These are phyloP conservation scores for Scaptodrosophila latifasciaeformis DNA, from an alignment of 2,888 invertebrate genomes.

Conservation along the genomic window DNA sequence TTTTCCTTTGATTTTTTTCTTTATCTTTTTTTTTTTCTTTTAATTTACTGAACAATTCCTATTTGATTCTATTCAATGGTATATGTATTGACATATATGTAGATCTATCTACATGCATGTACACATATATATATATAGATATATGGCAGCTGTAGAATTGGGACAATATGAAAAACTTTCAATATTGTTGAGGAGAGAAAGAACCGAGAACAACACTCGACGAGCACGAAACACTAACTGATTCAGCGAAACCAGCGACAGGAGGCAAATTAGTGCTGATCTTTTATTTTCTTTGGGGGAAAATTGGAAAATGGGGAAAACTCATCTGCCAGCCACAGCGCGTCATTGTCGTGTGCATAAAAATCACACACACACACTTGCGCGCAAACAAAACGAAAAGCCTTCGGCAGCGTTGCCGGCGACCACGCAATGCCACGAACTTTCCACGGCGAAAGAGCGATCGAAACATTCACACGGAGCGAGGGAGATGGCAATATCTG, in stretches of 20 bases:
- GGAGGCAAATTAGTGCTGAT: constrained; percentile 28
- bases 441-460: neutral
- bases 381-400: neutral
- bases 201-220: constrained; percentile 75
- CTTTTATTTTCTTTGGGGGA: constrained; percentile 25
- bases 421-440: neutral
- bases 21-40: constrained; percentile 23
- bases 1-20: constrained; percentile 18
- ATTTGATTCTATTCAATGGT: constrained; percentile 33
- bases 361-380: too few species aligned
- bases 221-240: constrained; percentile 76
- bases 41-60: constrained; percentile 31
- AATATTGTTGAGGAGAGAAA: constrained; percentile 70
- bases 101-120: constrained; percentile 34
- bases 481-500: neutral
- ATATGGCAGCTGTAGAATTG: constrained; percentile 35
- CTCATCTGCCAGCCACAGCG: neutral
- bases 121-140: constrained; percentile 36
- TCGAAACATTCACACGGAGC: neutral
- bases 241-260: constrained; percentile 37
- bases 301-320: constrained; percentile 17
- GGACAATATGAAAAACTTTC: constrained; percentile 63
- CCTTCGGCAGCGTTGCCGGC: neutral
- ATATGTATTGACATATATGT: constrained; percentile 42
- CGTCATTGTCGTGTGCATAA: neutral